These are phyloP conservation scores for Sinotaia quadrata DNA, from an alignment of 2,888 invertebrate species.

Conservation along the genomic window DNA sequence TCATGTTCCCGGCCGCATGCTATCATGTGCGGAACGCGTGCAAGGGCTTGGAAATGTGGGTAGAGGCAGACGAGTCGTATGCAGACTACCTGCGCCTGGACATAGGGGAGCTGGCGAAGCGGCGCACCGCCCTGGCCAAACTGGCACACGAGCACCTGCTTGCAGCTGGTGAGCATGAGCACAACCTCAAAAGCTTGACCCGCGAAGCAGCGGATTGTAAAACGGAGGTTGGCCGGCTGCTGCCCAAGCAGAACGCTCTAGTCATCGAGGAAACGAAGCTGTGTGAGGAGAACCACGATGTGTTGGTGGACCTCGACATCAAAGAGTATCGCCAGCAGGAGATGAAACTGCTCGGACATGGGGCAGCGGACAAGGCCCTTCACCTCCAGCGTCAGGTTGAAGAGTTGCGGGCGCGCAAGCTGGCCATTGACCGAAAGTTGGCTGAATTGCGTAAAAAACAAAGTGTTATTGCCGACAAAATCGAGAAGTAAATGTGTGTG, in stretches of 20 bases:
- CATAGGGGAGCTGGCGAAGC: slow-evolving; percentile 53
- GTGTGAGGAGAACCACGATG: slow-evolving; percentile 49
- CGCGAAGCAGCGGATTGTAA: slow-evolving; percentile 49
- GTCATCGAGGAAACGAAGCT: slow-evolving; percentile 46
- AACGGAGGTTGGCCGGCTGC: slow-evolving; percentile 51
- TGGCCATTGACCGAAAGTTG: slow-evolving; percentile 48
- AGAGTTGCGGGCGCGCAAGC: slow-evolving; percentile 45
- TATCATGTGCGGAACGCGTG: slow-evolving; percentile 57
- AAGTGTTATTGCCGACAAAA: slow-evolving; percentile 23
- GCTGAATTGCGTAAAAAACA: slow-evolving; percentile 55
- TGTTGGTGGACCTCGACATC: slow-evolving; percentile 56
- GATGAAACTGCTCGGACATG: slow-evolving; percentile 30
- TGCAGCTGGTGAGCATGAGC: slow-evolving; percentile 25
- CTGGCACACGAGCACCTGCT: slow-evolving; percentile 18
- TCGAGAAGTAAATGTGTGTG: no score
- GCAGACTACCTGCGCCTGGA: slow-evolving; percentile 57
- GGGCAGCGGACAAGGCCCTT: slow-evolving; percentile 4
- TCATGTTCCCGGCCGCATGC: slow-evolving; percentile 60
- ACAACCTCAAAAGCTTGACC: slow-evolving; percentile 37
- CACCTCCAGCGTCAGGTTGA: slow-evolving; percentile 41
- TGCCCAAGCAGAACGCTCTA: slow-evolving; percentile 47
- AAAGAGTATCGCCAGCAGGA: slow-evolving; percentile 48
- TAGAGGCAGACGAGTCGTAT: slow-evolving; percentile 59
- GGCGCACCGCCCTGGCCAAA: slow-evolving; percentile 44
- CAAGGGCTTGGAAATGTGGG: slow-evolving; percentile 48